A percentile compares a stretch with the other conserved stretches of the same genome.
Evolutionary conservation across 2,797 vertebrate genomes (phyloP).

Genomic region (Ara ararauna): DNA sequence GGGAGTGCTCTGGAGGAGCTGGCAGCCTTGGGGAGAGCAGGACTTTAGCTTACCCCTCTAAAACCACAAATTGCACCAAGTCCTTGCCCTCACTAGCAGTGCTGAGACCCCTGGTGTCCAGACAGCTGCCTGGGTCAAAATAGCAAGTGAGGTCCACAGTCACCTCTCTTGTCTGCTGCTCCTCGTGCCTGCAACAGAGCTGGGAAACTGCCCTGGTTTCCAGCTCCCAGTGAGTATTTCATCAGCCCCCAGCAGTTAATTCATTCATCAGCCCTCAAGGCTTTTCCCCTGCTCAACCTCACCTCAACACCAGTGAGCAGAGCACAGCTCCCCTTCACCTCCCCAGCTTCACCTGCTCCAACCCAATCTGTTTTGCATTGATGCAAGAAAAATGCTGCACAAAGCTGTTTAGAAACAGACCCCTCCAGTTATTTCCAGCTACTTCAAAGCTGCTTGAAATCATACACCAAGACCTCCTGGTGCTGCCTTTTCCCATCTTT

Average conservation of each 20-base stretch:
- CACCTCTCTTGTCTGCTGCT: not conserved
- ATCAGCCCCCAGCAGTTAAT: not conserved
- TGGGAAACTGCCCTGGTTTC: not conserved
- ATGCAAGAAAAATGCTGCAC: not conserved
- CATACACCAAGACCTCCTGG: conserved; percentile 1
- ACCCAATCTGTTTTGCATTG: not conserved
- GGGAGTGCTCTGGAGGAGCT: fast-evolving
- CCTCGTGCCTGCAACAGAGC: not conserved
- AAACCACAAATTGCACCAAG: not conserved
- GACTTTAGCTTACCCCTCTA: not conserved
- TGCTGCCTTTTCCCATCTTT: not conserved
- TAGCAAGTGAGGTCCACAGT: fast-evolving
- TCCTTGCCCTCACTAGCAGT: not conserved
- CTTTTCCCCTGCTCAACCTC: not conserved
- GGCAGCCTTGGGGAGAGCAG: not conserved
- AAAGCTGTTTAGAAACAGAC: not conserved
- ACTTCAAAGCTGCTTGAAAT: not conserved
- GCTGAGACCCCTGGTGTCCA: not conserved
- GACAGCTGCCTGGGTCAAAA: not conserved
- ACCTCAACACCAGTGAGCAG: not conserved
- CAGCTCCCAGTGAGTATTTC: not conserved
- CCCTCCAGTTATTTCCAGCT: not conserved
- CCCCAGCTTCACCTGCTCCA: not conserved
- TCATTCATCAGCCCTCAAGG: not conserved
- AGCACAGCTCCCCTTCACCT: not conserved